Conservation (phyloP, 2,888 invertebrate species). For the Conistra vaccinii region DNA sequence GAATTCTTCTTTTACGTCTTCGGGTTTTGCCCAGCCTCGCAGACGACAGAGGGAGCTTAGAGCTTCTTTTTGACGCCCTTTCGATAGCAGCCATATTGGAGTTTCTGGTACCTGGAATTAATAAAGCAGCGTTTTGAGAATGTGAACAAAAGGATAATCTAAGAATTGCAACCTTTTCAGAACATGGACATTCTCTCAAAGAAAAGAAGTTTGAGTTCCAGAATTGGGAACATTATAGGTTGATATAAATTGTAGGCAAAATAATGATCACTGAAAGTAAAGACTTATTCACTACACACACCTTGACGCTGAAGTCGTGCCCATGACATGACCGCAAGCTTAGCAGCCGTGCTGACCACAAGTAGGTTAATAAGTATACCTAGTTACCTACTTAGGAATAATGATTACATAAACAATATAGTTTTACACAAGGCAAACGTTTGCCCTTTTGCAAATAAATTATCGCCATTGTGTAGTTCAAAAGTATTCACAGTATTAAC, state of each 20-base stretch:
- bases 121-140: not conserved
- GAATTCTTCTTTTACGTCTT: conserved; percentile 89
- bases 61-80: conserved; percentile 89
- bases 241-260: not conserved
- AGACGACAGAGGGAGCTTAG: conserved; percentile 89
- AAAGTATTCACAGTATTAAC: no score
- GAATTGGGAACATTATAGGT: not conserved
- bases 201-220: not conserved
- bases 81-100: conserved; percentile 91
- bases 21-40: conserved; percentile 89
- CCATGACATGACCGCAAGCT: not conserved
- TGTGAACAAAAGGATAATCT: not conserved
- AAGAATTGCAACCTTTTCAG: not conserved
- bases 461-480: no score
- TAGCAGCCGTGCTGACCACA: conserved; percentile 5
- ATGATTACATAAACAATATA: no score
- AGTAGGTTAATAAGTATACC: conserved; percentile 19
- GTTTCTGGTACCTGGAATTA: conserved; percentile 90
- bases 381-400: no score
- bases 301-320: not conserved
- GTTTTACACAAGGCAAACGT: no score
- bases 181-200: no score
- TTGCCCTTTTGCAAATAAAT: no score
- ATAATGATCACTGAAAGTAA: not conserved
- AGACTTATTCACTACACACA: not conserved